Conservation (phyloP, 2,797 vertebrate genomes). For the Muraenolepis orangiensis region DNA sequence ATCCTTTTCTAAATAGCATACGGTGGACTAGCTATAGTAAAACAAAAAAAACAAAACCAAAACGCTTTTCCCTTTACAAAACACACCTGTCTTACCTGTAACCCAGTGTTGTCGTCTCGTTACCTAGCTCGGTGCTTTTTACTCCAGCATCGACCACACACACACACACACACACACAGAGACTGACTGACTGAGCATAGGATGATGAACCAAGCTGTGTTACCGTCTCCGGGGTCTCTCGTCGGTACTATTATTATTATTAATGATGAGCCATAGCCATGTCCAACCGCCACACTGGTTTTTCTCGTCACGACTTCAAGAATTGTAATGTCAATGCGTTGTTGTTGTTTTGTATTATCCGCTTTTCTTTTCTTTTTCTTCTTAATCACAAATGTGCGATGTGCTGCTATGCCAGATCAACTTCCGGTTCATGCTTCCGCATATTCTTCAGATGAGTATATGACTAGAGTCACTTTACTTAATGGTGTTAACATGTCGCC, state of each 20-base stretch:
- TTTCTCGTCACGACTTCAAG: constrained; percentile 27
- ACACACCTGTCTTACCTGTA: too few species aligned
- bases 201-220: too few species aligned
- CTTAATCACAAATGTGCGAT: neutral
- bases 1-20: too few species aligned
- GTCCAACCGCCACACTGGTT: constrained; percentile 3
- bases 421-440: constrained; percentile 74
- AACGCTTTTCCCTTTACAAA: too few species aligned
- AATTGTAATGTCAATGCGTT: constrained; percentile 17
- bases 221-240: neutral
- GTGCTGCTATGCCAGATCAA: constrained; percentile 29
- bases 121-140: too few species aligned
- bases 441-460: constrained; percentile 38
- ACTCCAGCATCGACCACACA: too few species aligned
- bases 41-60: too few species aligned
- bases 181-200: too few species aligned
- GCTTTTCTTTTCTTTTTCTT: neutral
- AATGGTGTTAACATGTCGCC: constrained; percentile 31
- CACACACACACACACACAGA: too few species aligned
- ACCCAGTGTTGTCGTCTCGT: too few species aligned
- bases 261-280: constrained; percentile 3
- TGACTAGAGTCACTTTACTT: neutral
- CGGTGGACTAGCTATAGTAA: too few species aligned
- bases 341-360: neutral
- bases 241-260: neutral